phyloP scores from a whole-genome alignment of 2,113 vertebrate genomes.

The Strigops habroptila region DNA sequence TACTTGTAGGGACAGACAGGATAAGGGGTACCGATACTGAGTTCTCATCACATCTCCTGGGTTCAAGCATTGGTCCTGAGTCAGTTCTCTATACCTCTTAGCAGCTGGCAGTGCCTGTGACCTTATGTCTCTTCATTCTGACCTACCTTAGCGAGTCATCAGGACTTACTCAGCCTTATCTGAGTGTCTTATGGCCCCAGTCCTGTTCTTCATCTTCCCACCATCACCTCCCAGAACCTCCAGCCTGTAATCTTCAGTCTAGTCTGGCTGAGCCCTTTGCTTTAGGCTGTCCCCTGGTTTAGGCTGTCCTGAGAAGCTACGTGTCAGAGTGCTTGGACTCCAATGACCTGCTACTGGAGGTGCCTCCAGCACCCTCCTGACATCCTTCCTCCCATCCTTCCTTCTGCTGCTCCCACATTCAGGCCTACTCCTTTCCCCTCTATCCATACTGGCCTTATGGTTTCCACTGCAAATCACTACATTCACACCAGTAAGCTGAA shows the following conservation, averaged over 20 bases:
- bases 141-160: not conserved
- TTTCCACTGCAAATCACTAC: not conserved
- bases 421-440: not conserved
- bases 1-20: not conserved
- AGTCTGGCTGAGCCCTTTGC: not conserved
- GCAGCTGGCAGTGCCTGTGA: not conserved
- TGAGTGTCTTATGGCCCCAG: not conserved
- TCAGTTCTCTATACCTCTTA: not conserved
- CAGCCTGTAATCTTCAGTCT: slow-evolving; percentile 36
- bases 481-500: not conserved
- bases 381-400: not conserved
- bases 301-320: not conserved
- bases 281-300: not conserved
- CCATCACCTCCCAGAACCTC: not conserved
- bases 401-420: not conserved
- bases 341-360: not conserved
- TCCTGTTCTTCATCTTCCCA: slow-evolving; percentile 21
- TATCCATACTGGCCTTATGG: not conserved
- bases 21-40: not conserved
- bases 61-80: not conserved
- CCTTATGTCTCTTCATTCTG: not conserved
- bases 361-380: not conserved
- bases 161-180: slow-evolving; percentile 29
- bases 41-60: not conserved
- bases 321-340: not conserved